phyloP scores from a whole-genome alignment of 2,797 vertebrate genomes.

The Podarcis lilfordi region DNA sequence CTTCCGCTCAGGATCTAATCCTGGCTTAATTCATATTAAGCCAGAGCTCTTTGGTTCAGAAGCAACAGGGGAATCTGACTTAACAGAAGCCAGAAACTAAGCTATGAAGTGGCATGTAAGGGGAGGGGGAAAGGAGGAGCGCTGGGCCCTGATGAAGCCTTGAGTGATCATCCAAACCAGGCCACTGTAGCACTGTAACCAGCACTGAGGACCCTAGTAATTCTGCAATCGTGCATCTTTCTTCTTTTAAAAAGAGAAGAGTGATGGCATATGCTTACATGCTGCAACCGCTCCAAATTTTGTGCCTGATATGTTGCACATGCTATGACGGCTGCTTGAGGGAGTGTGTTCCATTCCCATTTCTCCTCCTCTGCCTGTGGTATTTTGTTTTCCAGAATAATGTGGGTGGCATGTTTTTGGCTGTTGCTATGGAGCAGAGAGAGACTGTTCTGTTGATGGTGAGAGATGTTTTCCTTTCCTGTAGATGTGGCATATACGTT shows the following conservation, averaged over 20 bases:
- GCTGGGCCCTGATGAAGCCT: too few relatives aligned
- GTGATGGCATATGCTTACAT: neutral
- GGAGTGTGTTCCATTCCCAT: neutral
- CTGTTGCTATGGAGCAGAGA: neutral
- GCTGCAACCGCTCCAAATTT: neutral
- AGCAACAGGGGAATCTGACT: neutral
- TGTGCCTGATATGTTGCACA: neutral
- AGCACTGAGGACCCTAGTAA: too few relatives aligned
- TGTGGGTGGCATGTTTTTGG: neutral
- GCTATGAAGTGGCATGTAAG: too few relatives aligned
- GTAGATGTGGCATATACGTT: neutral
- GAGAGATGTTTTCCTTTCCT: slow-evolving; percentile 8
- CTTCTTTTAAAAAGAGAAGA: neutral
- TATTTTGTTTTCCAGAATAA: neutral
- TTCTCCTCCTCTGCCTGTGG: neutral
- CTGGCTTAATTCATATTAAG: too few relatives aligned
- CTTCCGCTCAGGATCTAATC: neutral
- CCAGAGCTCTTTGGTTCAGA: neutral
- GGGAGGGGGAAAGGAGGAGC: too few relatives aligned
- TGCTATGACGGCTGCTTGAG: neutral
- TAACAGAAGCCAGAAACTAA: neutral
- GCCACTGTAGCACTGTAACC: too few relatives aligned
- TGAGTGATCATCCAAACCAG: too few relatives aligned
- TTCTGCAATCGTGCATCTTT: too few relatives aligned
- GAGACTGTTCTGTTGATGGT: neutral